Conservation (phyloP, 2,797 vertebrate species). For the Oryzias sinensis region DNA sequence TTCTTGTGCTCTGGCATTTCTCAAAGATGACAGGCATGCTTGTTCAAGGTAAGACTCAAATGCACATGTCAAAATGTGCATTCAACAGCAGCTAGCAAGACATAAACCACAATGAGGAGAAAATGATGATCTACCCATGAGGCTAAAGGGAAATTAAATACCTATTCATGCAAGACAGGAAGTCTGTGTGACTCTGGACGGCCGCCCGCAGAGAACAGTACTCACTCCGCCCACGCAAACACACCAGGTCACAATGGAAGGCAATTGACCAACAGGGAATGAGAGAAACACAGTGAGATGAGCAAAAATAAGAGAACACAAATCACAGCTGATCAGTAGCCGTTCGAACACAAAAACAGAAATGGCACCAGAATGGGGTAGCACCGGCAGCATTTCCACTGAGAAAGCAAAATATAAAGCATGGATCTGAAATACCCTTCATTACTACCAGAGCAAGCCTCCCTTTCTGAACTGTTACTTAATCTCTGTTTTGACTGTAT, state of each 20-base stretch:
- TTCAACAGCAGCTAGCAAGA: conserved; percentile 31
- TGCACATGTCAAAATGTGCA: conserved; percentile 62
- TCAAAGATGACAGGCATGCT: conserved; percentile 30
- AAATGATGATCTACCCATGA: conserved; percentile 48
- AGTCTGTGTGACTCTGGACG: conserved; percentile 74
- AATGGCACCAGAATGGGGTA: conserved; percentile 31
- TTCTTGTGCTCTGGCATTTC: conserved; percentile 53
- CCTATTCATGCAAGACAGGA: conserved; percentile 89
- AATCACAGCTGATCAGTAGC: conserved; percentile 57
- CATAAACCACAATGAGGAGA: conserved; percentile 43
- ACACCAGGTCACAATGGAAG: conserved; percentile 77
- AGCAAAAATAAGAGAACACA: conserved; percentile 69
- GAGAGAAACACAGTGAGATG: conserved; percentile 81
- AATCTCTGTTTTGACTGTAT: too few relatives aligned
- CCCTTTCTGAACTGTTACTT: too few relatives aligned
- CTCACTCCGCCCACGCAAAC: conserved; percentile 82
- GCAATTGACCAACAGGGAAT: conserved; percentile 75
- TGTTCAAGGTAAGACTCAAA: conserved; percentile 23
- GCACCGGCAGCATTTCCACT: conserved; percentile 8
- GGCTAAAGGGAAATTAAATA: conserved; percentile 77
- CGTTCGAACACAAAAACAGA: conserved; percentile 49
- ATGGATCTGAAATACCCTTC: background rate
- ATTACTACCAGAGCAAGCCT: too few relatives aligned
- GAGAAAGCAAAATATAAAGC: conserved; percentile 1
- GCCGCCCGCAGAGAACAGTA: conserved; percentile 74